phyloP scores from a whole-genome alignment of 2,113 vertebrate genomes.

The Carettochelys insculpta region DNA sequence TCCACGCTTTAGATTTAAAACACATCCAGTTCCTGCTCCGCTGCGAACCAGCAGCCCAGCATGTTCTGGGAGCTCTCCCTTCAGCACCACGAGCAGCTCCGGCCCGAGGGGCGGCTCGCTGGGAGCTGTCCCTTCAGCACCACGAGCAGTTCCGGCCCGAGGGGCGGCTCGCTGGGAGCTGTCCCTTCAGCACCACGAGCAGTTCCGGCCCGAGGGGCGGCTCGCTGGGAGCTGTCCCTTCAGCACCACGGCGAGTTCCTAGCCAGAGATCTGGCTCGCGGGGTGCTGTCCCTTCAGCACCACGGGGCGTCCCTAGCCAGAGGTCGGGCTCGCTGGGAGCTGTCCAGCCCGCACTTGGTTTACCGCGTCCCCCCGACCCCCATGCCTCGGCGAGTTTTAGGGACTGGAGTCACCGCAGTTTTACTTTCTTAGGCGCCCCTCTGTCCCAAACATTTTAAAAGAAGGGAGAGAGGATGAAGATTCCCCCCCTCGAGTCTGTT shows the following conservation, averaged over 20 bases:
- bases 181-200: background rate
- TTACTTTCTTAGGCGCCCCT: background rate
- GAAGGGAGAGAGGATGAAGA: conserved; percentile 17
- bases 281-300: conserved; percentile 43
- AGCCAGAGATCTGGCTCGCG: background rate
- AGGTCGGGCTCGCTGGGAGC: background rate
- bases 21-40: background rate
- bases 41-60: no score
- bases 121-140: background rate
- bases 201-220: conserved; percentile 1
- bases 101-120: conserved; percentile 5
- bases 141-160: background rate
- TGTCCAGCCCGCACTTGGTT: background rate
- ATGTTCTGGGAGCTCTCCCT: background rate
- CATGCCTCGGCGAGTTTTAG: background rate
- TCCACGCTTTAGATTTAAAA: background rate
- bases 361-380: no score
- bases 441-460: background rate
- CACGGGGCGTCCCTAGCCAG: background rate
- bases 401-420: background rate
- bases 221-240: background rate
- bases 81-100: conserved; percentile 1
- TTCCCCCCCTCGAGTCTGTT: background rate
- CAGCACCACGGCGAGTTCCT: conserved; percentile 16
- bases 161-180: background rate